These are phyloP conservation scores for Sycon ciliatum DNA, from an alignment of 37 sponge, comb jelly and placozoan species.

Conservation along the genomic window DNA sequence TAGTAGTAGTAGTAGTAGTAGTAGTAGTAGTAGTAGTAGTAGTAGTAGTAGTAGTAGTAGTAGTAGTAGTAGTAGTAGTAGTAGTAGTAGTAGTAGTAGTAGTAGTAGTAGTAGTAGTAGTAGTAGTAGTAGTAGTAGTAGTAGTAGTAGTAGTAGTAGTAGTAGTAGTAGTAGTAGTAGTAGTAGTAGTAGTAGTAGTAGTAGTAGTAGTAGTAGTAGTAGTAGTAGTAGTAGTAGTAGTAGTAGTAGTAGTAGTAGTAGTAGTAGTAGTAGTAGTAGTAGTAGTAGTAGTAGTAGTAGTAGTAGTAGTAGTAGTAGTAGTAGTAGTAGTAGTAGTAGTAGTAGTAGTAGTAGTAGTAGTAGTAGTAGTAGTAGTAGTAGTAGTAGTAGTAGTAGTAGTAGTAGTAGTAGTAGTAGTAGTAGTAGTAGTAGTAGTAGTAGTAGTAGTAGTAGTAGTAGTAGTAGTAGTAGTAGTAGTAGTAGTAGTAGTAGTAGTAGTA, in stretches of 20 bases:
- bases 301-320: constrained; percentile 6
- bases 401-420: constrained; percentile 8
- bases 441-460: constrained; percentile 8
- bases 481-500: constrained; percentile 6
- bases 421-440: constrained; percentile 6
- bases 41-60: constrained; percentile 8
- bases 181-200: constrained; percentile 6
- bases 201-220: constrained; percentile 8
- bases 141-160: constrained; percentile 8
- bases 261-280: constrained; percentile 8
- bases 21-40: constrained; percentile 8
- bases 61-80: constrained; percentile 6
- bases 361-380: constrained; percentile 6
- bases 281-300: constrained; percentile 8
- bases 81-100: constrained; percentile 8
- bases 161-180: constrained; percentile 8
- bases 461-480: constrained; percentile 8
- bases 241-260: constrained; percentile 6
- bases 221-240: constrained; percentile 8
- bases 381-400: constrained; percentile 8
- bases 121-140: constrained; percentile 6
- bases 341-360: constrained; percentile 8
- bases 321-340: constrained; percentile 8
- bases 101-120: constrained; percentile 8
- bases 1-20: constrained; percentile 6